Percentiles rank a stretch among this genome's conserved stretches.
Conservation (phyloP, 2,797 vertebrate genomes). For the Propithecus perrieri region DNA sequence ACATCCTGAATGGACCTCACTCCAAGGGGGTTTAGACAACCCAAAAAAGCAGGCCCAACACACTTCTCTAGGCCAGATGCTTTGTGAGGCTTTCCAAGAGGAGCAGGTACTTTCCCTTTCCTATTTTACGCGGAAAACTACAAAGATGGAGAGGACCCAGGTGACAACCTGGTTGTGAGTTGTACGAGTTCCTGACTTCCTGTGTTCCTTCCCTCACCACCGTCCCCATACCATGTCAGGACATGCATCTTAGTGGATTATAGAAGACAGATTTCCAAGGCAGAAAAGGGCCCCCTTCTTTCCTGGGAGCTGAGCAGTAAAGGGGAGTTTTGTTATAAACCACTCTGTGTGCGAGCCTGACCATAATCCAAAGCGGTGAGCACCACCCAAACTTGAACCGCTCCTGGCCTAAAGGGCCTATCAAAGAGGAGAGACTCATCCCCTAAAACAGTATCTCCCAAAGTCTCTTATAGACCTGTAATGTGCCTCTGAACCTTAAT, state of each 20-base stretch:
- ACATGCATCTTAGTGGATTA: neutral
- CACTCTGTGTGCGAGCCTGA: neutral
- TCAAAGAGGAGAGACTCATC: neutral
- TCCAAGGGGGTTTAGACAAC: conserved; percentile 18
- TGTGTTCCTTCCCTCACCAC: neutral
- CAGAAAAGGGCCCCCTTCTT: neutral
- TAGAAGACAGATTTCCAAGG: neutral
- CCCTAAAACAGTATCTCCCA: neutral
- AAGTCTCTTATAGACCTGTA: neutral
- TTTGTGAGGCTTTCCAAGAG: neutral
- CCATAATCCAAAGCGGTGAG: neutral
- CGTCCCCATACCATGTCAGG: neutral
- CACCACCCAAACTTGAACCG: neutral
- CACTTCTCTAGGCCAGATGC: neutral
- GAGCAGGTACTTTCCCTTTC: neutral
- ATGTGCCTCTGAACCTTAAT: neutral
- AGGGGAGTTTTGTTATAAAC: neutral
- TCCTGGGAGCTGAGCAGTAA: neutral
- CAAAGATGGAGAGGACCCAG: neutral
- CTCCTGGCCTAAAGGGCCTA: neutral
- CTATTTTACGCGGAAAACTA: neutral
- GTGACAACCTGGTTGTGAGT: neutral
- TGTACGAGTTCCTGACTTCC: neutral
- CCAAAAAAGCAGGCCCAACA: conserved; percentile 27
- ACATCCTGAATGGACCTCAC: conserved; percentile 66